These are phyloP conservation scores for Semotilus atromaculatus DNA, from an alignment of 2,797 vertebrate genomes.

Conservation along the genomic window DNA sequence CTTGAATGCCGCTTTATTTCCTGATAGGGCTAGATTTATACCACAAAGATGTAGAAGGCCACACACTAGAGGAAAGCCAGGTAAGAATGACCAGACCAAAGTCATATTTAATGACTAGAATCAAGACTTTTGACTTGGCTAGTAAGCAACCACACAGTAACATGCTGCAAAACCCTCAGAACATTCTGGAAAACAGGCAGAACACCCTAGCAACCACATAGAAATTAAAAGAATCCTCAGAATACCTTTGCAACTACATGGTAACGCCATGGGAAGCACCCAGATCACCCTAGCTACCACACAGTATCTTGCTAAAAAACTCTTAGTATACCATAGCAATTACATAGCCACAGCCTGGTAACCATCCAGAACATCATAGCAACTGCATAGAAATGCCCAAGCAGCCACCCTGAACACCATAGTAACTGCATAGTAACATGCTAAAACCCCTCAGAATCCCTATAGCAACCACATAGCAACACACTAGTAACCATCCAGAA, in stretches of 20 bases:
- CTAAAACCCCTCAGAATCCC: background rate
- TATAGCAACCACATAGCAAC: too few species aligned
- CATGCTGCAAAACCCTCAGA: background rate
- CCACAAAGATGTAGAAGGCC: background rate
- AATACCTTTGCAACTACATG: background rate
- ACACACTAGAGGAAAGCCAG: conserved; percentile 14
- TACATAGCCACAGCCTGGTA: background rate
- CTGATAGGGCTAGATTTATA: conserved; percentile 47
- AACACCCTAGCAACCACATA: background rate
- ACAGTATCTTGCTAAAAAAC: background rate
- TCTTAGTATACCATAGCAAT: background rate
- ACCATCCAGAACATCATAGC: background rate
- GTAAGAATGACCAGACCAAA: background rate
- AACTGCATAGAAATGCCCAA: background rate
- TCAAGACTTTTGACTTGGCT: background rate
- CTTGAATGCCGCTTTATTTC: conserved; percentile 5
- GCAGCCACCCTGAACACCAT: background rate
- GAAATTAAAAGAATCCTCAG: background rate
- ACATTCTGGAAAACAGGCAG: background rate
- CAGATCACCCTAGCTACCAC: background rate
- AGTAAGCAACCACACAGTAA: background rate
- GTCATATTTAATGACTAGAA: conserved; percentile 1
- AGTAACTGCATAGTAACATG: background rate
- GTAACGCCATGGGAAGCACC: background rate
- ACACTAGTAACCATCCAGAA: background rate